Percentiles rank a stretch among this genome's conserved stretches.
These are phyloP conservation scores for Neoascia interrupta DNA, from an alignment of 2,888 invertebrate species.

Conservation along the genomic window DNA sequence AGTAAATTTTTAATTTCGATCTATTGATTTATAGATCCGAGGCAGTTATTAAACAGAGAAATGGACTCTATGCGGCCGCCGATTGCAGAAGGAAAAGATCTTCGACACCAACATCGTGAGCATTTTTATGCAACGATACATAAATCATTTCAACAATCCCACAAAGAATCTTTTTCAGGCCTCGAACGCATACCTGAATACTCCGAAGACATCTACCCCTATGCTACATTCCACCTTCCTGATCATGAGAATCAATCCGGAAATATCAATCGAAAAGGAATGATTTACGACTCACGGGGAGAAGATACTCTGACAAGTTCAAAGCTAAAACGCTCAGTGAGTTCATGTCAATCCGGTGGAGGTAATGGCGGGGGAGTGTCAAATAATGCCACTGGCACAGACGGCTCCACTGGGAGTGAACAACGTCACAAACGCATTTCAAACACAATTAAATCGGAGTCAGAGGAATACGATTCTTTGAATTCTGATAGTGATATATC, in stretches of 20 bases:
- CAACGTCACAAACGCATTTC: conserved; percentile 80
- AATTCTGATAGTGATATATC: conserved; percentile 82
- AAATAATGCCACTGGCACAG: conserved; percentile 69
- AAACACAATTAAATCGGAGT: conserved; percentile 81
- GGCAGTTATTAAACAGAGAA: conserved; percentile 74
- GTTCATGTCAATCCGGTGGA: conserved; percentile 43
- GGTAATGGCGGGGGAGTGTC: conserved; percentile 53
- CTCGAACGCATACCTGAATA: conserved; percentile 82
- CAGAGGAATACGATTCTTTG: conserved; percentile 82
- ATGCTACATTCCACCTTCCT: conserved; percentile 83
- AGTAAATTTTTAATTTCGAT: not conserved
- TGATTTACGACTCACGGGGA: conserved; percentile 75
- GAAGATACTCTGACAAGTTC: conserved; percentile 74
- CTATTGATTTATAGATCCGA: conserved; percentile 72
- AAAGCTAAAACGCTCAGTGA: conserved; percentile 74
- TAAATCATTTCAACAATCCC: conserved; percentile 80
- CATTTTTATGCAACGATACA: conserved; percentile 81
- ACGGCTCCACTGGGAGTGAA: conserved; percentile 73
- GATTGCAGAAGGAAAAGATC: conserved; percentile 73
- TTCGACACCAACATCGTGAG: conserved; percentile 79
- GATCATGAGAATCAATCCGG: conserved; percentile 82
- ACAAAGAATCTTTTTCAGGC: conserved; percentile 77
- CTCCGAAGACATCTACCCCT: conserved; percentile 83
- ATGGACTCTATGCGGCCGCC: conserved; percentile 74
- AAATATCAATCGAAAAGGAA: conserved; percentile 78